Evolutionary conservation across 2,888 invertebrate species (phyloP).

Genomic region (Brenthis ino): DNA sequence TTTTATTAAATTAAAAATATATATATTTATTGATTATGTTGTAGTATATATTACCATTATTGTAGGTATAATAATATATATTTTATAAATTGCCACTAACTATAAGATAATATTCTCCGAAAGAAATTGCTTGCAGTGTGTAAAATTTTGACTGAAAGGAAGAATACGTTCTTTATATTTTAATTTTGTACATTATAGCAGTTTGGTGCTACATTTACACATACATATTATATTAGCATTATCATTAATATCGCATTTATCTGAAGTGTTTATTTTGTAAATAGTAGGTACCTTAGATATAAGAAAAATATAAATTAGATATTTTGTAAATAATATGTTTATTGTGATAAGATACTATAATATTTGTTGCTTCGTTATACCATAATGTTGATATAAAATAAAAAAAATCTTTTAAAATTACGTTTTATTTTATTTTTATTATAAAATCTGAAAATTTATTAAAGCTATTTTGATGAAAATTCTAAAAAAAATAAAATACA

Average conservation of each 20-base stretch:
- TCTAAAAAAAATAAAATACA: no score
- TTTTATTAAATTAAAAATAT: constrained; percentile 8
- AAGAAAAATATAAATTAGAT: background rate
- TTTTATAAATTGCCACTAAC: background rate
- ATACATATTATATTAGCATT: background rate
- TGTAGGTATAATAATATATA: background rate
- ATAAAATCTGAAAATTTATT: no score
- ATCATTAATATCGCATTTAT: constrained; percentile 20
- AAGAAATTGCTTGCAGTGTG: no score
- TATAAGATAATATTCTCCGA: background rate
- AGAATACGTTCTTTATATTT: no score
- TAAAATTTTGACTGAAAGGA: no score
- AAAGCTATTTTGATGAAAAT: no score
- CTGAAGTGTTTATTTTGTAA: constrained; percentile 24
- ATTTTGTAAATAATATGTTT: constrained; percentile 27
- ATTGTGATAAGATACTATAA: constrained; percentile 32
- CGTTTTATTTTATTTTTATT: background rate
- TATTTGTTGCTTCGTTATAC: constrained; percentile 23
- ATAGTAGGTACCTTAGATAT: constrained; percentile 1
- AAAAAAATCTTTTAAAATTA: background rate
- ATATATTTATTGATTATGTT: background rate
- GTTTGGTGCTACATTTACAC: background rate
- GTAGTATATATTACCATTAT: no score
- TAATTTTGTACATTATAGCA: background rate
- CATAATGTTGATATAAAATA: constrained; percentile 17